Percentiles rank a stretch among this genome's conserved stretches.
These are phyloP conservation scores for Phyto melanocephala DNA, from an alignment of 2,888 invertebrate species.

Conservation along the genomic window DNA sequence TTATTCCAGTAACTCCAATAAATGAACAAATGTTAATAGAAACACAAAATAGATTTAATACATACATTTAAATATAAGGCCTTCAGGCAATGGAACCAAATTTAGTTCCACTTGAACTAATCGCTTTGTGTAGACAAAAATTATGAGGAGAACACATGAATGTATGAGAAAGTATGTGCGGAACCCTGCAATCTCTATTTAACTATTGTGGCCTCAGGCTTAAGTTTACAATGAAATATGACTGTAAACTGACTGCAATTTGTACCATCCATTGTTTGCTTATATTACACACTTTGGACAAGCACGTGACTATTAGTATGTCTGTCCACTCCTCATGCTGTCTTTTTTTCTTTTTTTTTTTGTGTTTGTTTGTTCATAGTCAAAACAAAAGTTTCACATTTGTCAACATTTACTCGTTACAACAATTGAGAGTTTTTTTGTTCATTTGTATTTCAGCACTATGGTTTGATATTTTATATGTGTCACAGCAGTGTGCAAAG, in stretches of 20 bases:
- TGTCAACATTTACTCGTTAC: constrained; percentile 58
- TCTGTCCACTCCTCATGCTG: not conserved
- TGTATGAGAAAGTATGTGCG: no score
- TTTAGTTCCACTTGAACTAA: constrained; percentile 59
- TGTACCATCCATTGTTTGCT: constrained; percentile 43
- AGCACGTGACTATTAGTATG: constrained; percentile 42
- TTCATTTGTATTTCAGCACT: not conserved
- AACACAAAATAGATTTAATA: not conserved
- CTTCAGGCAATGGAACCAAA: constrained; percentile 45
- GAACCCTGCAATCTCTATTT: constrained; percentile 15
- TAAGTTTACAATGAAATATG: not conserved
- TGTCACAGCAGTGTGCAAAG: constrained; percentile 4
- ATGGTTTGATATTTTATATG: constrained; percentile 23
- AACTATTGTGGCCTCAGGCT: constrained; percentile 53
- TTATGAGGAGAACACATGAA: not conserved
- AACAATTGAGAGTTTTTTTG: constrained; percentile 33
- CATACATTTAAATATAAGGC: constrained; percentile 15
- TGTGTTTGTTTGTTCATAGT: constrained; percentile 49
- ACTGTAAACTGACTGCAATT: constrained; percentile 37
- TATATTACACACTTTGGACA: constrained; percentile 16
- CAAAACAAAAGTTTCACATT: constrained; percentile 61
- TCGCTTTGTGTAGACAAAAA: constrained; percentile 48
- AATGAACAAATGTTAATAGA: constrained; percentile 35
- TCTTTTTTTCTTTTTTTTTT: not conserved
- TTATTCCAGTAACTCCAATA: constrained; percentile 40